Evolutionary conservation across 2,113 vertebrate genomes (phyloP).

Genomic region (Oncorhynchus gorbuscha): DNA sequence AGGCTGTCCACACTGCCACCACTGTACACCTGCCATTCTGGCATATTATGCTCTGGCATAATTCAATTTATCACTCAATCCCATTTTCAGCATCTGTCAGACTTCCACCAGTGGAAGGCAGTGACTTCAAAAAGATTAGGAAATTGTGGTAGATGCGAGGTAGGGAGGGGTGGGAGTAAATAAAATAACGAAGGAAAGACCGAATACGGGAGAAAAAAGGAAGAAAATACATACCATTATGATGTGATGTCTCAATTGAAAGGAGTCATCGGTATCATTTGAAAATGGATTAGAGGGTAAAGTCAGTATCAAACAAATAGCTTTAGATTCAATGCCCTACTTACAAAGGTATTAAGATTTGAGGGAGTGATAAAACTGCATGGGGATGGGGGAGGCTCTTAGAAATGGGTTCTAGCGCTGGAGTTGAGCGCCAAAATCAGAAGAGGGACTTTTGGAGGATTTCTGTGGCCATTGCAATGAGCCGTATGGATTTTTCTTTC

Average conservation of each 20-base stretch:
- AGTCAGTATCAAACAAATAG: conserved; percentile 60
- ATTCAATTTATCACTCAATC: conserved; percentile 74
- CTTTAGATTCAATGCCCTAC: conserved; percentile 64
- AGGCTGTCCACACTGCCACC: conserved; percentile 55
- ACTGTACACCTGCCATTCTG: conserved; percentile 73
- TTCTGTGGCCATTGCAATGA: conserved; percentile 5
- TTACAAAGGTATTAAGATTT: conserved; percentile 64
- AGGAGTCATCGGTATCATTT: conserved; percentile 49
- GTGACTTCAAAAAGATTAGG: conserved; percentile 40
- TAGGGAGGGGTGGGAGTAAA: not conserved
- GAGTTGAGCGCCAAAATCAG: not conserved
- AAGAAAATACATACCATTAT: not conserved
- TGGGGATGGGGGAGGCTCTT: conserved; percentile 27
- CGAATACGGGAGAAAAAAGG: not conserved
- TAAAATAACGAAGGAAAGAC: not conserved
- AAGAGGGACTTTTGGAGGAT: conserved; percentile 41
- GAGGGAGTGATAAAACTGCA: conserved; percentile 60
- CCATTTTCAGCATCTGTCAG: conserved; percentile 65
- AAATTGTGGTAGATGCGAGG: not conserved
- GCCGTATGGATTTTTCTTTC: not conserved
- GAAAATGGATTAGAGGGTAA: conserved; percentile 55
- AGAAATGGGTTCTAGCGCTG: conserved; percentile 2
- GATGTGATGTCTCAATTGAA: conserved; percentile 45
- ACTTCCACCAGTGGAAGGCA: not conserved
- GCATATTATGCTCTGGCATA: conserved; percentile 62